Base-by-base conservation (phyloP, 2,797 vertebrate species). In the Knipowitschia caucasica region DNA sequence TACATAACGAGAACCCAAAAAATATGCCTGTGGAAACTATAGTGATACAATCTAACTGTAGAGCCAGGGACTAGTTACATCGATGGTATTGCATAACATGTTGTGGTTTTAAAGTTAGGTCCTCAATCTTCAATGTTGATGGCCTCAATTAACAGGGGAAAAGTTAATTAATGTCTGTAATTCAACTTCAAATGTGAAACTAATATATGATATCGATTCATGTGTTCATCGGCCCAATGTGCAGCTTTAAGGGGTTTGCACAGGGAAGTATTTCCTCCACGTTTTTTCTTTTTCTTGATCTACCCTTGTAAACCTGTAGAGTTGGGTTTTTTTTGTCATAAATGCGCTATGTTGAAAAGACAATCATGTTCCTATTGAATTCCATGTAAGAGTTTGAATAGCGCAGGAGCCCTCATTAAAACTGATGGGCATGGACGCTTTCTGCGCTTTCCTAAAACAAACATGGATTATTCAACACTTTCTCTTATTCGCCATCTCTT, bases 401-500 rank as follows among this genome's bases (percentile, higher is more conserved):
- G 55, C 34, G 61, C 69, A 40, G 33, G 51, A 50, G 50, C 47
- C 72, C 74, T 82, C 73, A 69, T 83, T 84, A 80, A 65, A 69
- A 71, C 63, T 72, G 73, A 85, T 73, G 77, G 71, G 81, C 80
- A 56, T 61, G 45, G 50, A 38, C 34, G 62, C 56, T 44, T 18
- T 50, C 71, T 58, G 55, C 59, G 64, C 69, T 71, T 77, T 74
- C 59, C 58, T 58, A 65, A 85, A 87, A 84, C 73, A 82, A 84
- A 82, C 75, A 73, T 75, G 74, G 85, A 87, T 83, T 81, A 84
- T 88, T 87, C 63, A 81, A 72, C 39, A 47, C 59, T 69, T 50
- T 36, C 57, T 68, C 71, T 62, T 51, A 23, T 55, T 81, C 77
- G 77, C 71, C 64, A 54, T 52, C 71, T 81, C 75, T n/a, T n/a